Evolutionary conservation across 2,797 vertebrate genomes (phyloP), one percentile per base, ranked within the genome.

Genomic region (Malacoctenus gilli): DNA sequence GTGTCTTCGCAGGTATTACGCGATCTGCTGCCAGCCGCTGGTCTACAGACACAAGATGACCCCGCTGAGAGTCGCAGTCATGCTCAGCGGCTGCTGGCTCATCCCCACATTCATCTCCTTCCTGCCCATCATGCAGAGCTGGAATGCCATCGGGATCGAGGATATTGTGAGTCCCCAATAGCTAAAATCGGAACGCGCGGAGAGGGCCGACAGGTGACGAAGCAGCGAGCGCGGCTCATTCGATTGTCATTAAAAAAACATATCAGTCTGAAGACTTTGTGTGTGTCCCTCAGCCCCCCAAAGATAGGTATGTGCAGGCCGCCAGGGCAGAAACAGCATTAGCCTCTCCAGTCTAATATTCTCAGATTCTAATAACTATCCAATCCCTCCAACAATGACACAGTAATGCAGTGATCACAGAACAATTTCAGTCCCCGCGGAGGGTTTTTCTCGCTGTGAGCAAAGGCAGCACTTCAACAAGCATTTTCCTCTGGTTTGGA

Each of bases 11-110:
- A 93, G 92, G 83, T 94, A 92, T 71, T 93, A 93, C 16, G 93
- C 93, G 19, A 94, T 94, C 72, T 94, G 93, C 85, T 94, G 92
- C 82, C 91, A 92, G 80, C 93, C 93, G 0, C 84, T 94, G 77
- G 92, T 94, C 44, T 94, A 94, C 85, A 89, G 91, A 78, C 91
- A 92, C 81, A 94, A 93, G 87, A 94, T 94, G 93, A 94, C 92
- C 9, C 91, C 92, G 0, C 32, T 91, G 28, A 80, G 92, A 67
- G 91, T 93, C 44, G 89, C 89, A 7, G 65, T 87, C 52, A 93
- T 94, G 93, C 86, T 94, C 43, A 78, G 91, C 5, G 92, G 91
- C 38, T 94, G 93, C 72, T 94, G 93, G 93, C 67, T 93, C 66
- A 93, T 93, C 54, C 90, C 93, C 46, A 87, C 82, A 4, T 91